Conservation (phyloP, 2,797 vertebrate species). For the Chaetophractus vellerosus region DNA sequence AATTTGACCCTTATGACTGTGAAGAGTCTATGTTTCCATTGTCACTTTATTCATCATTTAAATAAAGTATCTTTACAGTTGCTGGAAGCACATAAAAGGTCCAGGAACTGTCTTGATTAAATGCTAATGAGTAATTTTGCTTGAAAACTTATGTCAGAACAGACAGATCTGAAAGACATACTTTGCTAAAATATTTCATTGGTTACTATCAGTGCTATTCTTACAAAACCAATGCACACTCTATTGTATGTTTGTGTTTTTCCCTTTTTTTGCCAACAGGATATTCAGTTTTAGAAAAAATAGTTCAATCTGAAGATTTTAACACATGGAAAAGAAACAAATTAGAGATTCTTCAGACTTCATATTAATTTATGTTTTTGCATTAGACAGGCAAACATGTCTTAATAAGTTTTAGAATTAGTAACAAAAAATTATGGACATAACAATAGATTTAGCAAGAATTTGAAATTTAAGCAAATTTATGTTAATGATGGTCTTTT, state of each 20-base stretch:
- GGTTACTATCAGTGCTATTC: not conserved
- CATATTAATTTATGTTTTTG: not conserved
- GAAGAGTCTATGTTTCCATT: constrained; percentile 9
- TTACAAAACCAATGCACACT: not conserved
- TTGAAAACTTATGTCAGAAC: constrained; percentile 10
- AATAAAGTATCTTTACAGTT: constrained; percentile 60
- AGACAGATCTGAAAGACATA: not conserved
- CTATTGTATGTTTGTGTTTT: not conserved
- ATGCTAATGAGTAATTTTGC: constrained; percentile 51
- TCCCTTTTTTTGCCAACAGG: not conserved
- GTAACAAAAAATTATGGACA: not conserved
- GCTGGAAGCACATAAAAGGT: not conserved
- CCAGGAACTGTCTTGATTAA: constrained; percentile 29
- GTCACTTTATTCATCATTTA: constrained; percentile 48
- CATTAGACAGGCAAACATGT: not conserved
- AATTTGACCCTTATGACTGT: constrained; percentile 12
- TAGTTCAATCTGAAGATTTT: not conserved
- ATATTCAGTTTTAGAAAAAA: not conserved
- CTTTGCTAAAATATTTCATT: constrained; percentile 12
- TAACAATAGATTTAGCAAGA: not conserved
- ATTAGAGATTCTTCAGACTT: not conserved
- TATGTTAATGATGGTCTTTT: not conserved
- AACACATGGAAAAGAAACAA: not conserved
- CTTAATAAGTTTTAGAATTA: not conserved
- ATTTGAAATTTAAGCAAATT: not conserved